These are phyloP conservation scores for Xanthia togata DNA, from an alignment of 2,888 invertebrate genomes.

Conservation along the genomic window DNA sequence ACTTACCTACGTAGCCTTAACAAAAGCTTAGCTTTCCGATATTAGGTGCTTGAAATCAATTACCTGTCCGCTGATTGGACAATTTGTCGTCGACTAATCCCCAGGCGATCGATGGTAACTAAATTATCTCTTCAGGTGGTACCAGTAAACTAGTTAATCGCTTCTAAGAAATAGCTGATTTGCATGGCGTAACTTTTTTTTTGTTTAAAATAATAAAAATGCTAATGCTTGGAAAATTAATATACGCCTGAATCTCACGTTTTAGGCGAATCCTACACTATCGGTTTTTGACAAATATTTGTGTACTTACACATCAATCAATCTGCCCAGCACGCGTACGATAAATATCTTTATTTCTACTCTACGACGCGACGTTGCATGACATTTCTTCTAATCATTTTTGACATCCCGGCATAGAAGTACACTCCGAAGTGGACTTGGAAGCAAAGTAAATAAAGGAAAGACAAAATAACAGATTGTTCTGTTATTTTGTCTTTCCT, in stretches of 20 bases:
- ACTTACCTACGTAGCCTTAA: constrained; percentile 63
- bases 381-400: neutral
- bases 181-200: constrained; percentile 46
- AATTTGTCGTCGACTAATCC: constrained; percentile 90
- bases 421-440: too few species aligned
- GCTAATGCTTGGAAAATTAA: neutral
- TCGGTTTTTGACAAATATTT: neutral
- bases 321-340: neutral
- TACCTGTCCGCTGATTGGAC: constrained; percentile 90
- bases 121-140: constrained; percentile 86
- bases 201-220: constrained; percentile 29
- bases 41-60: constrained; percentile 89
- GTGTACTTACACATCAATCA: neutral
- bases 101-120: constrained; percentile 83
- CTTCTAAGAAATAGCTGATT: constrained; percentile 55
- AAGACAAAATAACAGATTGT: too few species aligned
- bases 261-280: neutral
- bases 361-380: neutral
- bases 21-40: constrained; percentile 75
- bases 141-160: constrained; percentile 60
- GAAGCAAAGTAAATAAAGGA: too few species aligned
- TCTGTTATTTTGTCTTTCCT: neutral
- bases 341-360: neutral
- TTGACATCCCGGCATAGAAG: neutral
- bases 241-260: neutral